Evolutionary conservation across 92 coral and sea anemone genomes (phyloP), one percentile per base, ranked within the genome.

Genomic region (Siderastrea siderea): DNA sequence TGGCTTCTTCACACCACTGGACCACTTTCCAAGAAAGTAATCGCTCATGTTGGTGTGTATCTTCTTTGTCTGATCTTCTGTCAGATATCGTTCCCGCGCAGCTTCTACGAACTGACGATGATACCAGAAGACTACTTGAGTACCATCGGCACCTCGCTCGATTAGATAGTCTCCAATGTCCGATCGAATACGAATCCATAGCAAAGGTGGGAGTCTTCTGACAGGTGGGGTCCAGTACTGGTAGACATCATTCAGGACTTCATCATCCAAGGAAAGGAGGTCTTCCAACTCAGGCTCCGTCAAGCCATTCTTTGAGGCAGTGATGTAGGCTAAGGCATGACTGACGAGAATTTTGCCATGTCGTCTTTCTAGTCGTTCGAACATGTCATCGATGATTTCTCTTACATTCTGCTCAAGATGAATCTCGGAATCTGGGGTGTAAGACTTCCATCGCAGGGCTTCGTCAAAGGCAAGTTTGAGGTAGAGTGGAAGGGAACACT

Each of bases 181-280:
- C 38, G 96, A 82, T 7, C 99, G 95, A 77, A 95, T 94, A 38
- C 99, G 96, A 71, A 98, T 95, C 99, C 99, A 98, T 50, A 98
- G 83, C 84, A 95, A 84, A n/a, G 99, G 99, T 16, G 99, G 98
- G 46, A 98, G 91, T 50, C 99, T 88, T 84, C 99, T 91, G 17
- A 96, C 92, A 1, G 99, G 99, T 15, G 99, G 99, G 3, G 99
- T 98, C 99, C 99, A 98, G 90, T 96, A 98, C 72, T 98, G 99
- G 62, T 98, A 98, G 48, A 98, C 99, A 61, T 98, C 99, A 85
- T 98, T 94, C 59, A 98, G 78, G 52, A 98, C 99, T 3, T 96
- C 96, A 75, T 98, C 99, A 63, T 98, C 99, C n/a, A 96, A 89
- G 0, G 99, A 98, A 55, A 98, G 96, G 38, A 98, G 92, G 77